Evolutionary conservation across 2,113 vertebrate genomes (phyloP), one percentile per base, ranked within the genome.

Genomic region (Xiphorhynchus elegans): DNA sequence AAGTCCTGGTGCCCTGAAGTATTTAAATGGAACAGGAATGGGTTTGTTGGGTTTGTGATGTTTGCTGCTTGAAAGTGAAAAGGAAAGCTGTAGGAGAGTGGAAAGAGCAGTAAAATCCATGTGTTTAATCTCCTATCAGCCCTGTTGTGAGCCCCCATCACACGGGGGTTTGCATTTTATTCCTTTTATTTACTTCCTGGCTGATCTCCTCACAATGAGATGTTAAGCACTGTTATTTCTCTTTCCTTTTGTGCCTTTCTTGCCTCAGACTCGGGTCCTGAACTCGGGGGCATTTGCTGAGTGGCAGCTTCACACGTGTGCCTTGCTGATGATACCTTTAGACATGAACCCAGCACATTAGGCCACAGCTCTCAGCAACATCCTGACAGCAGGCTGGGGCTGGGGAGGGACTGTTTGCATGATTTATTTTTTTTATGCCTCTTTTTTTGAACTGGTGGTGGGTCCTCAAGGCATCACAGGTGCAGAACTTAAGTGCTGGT

Each of bases 401-500:
- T 25, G 68, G 62, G 90, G 84, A 93, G 88, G 44, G 35, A 49
- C 68, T 96, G 69, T 83, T 94, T 84, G 69, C 68, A 52, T 66
- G 56, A 72, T 83, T 87, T 67, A 2, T 72, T 73, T 88, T 78
- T 37, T 76, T 39, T 17, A 11, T 60, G 5, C 20, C 25, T 56
- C 37, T n/a, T 39, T 63, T 70, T 70, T 62, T 64, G 0, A 76
- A 89, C 80, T 93, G 82, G 19, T 10, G 70, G 74, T 87, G 72
- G 63, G 58, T 94, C 96, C 96, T 95, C 47, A 55, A 95, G 96
- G 94, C 94, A 79, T 93, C 92, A 75, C 92, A 96, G 93, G 96
- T 97, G 92, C 90, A 92, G 94, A 92, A 79, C 16, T 92, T 92
- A 87, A 96, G 86, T 24, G 77, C 92, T 74, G 83, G 23, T 97